Base-by-base conservation (phyloP, 2,797 vertebrate genomes). In the Pantherophis vulpinus region DNA sequence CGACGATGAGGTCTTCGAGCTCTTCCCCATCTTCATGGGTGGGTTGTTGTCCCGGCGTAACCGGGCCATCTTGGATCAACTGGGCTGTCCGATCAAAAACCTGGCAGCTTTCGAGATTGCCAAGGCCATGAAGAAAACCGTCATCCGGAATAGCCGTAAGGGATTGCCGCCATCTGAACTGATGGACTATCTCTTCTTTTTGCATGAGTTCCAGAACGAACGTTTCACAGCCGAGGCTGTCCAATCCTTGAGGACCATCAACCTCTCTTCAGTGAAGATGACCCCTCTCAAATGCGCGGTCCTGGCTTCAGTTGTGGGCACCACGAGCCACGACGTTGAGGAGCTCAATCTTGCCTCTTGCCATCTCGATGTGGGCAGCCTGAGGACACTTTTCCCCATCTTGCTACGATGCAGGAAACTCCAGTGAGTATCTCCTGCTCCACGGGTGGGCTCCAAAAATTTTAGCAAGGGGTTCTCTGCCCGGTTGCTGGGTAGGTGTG, bases 181-280 rank as follows among this genome's bases (percentile, higher is more conserved):
- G 93, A 98, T 99, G 98, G 99, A 99, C 95, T 98, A 99, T 86
- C 98, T 99, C 83, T 98, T 99, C 94, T 98, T 99, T 88, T 98
- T 99, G 37, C 99, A 99, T 0, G 99, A 99, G 98, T 99, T 99
- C 96, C 99, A 99, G 97, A 99, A 99, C 29, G 98, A 99, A 92
- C 97, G 97, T 90, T 98, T 99, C 95, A 98, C 98, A 0, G 98
- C 98, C 0, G 98, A 99, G 95, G 98, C 99, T 87, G 54, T 99
- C 91, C 96, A 97, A 87, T 98, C 98, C n/a, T 98, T 99, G 90
- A 98, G 96, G 88, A 93, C 95, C 58, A 97, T 99, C 96, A 97
- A 98, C 93, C 98, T 99, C 91, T 96, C 97, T 0, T 98, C 98
- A 0, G 97, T 99, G 94, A 98, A 98, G 79, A 99, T 99, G 99